A percentile compares a stretch with the other conserved stretches of the same genome.
Evolutionary conservation across 2,888 invertebrate species (phyloP).

Genomic region (Nebria salina): DNA sequence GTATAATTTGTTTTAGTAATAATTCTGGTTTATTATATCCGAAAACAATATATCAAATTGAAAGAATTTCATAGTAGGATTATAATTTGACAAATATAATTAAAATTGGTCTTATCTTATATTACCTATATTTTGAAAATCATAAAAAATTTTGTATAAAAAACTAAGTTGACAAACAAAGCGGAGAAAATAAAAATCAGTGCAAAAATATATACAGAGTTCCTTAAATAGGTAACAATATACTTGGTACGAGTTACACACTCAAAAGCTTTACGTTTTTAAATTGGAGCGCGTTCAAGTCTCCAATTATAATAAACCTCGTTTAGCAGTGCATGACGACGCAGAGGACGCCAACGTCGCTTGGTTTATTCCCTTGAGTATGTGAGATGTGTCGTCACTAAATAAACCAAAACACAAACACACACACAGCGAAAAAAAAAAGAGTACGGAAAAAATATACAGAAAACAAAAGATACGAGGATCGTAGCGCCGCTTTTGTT

Average conservation of each 20-base stretch:
- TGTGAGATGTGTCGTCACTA: background rate
- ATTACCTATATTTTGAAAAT: no score
- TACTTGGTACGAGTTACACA: constrained; percentile 28
- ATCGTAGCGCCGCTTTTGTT: background rate
- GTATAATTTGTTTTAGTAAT: no score
- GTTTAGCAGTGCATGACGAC: constrained; percentile 39
- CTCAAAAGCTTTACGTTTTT: constrained; percentile 25
- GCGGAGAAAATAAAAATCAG: background rate
- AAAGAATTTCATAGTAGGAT: no score
- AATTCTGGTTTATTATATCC: no score
- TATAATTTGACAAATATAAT: no score
- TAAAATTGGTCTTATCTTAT: no score
- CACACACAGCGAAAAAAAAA: background rate
- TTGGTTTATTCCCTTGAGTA: background rate
- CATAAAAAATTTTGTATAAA: no score
- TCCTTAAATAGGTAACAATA: background rate
- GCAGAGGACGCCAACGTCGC: background rate
- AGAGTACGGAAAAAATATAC: background rate
- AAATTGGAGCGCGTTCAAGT: constrained; percentile 43
- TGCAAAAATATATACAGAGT: background rate
- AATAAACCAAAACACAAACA: background rate
- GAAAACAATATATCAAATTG: no score
- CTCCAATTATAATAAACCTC: constrained; percentile 45
- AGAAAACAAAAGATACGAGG: background rate
- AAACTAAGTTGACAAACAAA: no score